These are phyloP conservation scores for Panagrolaimus sp. DNA, from an alignment of 1,140 invertebrate genomes.

Conservation along the genomic window DNA sequence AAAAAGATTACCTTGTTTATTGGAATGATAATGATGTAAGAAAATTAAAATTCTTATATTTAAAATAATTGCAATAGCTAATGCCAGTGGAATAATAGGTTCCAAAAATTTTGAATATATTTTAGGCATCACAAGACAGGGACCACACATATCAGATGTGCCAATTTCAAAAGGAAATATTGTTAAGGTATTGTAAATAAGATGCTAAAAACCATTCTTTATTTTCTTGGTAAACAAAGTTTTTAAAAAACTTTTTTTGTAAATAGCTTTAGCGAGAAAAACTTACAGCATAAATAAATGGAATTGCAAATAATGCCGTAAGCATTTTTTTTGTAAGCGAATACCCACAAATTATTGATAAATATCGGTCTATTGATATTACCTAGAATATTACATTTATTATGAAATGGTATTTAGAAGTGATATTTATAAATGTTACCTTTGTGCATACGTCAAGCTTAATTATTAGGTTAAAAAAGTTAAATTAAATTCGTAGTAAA, in stretches of 20 bases:
- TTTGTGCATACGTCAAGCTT: too few species aligned
- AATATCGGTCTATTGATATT: neutral
- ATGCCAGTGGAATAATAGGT: neutral
- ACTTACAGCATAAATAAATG: slow-evolving; percentile 6
- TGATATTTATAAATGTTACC: too few species aligned
- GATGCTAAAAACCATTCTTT: slow-evolving; percentile 15
- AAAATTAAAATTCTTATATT: neutral
- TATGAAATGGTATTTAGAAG: too few species aligned
- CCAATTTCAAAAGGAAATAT: neutral
- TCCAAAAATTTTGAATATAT: neutral
- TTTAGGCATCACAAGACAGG: neutral
- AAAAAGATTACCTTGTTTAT: neutral
- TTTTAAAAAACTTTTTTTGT: too few species aligned
- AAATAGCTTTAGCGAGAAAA: too few species aligned
- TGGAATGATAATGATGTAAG: neutral
- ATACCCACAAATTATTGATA: neutral
- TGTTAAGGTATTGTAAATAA: slow-evolving; percentile 9
- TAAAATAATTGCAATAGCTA: neutral
- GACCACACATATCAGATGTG: slow-evolving; percentile 3
- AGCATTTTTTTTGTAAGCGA: neutral
- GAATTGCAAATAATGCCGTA: neutral
- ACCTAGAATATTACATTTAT: neutral
- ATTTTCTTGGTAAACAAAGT: too few species aligned
- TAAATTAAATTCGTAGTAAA: too few species aligned
- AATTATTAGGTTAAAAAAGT: too few species aligned